Base-by-base conservation (phyloP, 2,797 vertebrate species). In the Enteromius mattozi region DNA sequence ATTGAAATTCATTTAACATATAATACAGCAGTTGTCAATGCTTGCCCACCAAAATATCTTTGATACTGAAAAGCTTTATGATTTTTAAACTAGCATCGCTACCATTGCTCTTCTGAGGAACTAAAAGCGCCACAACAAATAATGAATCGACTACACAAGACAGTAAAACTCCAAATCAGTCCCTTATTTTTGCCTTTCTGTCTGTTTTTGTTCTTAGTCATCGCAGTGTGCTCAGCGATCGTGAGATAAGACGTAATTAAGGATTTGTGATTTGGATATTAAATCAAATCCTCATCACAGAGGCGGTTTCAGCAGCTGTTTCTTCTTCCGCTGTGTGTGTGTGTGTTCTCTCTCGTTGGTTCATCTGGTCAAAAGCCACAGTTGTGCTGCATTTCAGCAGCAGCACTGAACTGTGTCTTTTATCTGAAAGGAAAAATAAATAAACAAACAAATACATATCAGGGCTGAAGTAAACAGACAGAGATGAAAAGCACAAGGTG, bases 291-390 rank as follows among this genome's bases (percentile, higher is more conserved):
- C 80, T 54, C 86, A 88, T 90, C 88, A 87, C 17, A 77, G 27
- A 78, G 42, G 76, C n/a, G 85, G 86, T 89, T 85, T 54, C 65
- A 86, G 78, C 71, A 88, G 86, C 87, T 91, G 83, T 90, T 89
- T 76, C 54, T 84, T 51, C 6, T 40, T 21, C 40, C 8, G 6
- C 4, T 33, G 8, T 40, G n/a, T 40, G 7, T 66, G 10, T 63
- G 37, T 56, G 59, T 74, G 78, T 27, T 68, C 35, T 66, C 76
- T 70, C 6, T 80, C 7, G 16, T 65, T 61, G 37, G 51, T 51
- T 42, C 69, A 40, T 71, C 63, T 78, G 74, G 86, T 42, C 72
- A 78, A 45, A 33, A 47, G 70, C 78, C 82, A 87, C 54, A 63
- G 30, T 21, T 47, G 27, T 21, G 42, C 77, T 82, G 30, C 66